Percentiles rank a stretch among this genome's conserved stretches.
These are phyloP conservation scores for Agrochola macilenta DNA, from an alignment of 2,888 invertebrate genomes.

Conservation along the genomic window DNA sequence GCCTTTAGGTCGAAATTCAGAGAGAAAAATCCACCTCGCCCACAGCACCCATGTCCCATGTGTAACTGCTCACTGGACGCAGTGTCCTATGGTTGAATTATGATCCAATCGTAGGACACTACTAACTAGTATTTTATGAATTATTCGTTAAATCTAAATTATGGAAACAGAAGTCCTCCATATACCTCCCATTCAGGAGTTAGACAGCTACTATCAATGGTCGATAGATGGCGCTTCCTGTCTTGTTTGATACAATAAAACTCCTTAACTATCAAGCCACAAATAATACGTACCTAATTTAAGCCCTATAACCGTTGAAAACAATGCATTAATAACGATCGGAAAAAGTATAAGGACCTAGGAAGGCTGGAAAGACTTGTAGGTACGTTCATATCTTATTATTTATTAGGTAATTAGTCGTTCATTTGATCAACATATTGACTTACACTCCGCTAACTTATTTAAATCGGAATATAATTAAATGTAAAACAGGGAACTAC, in stretches of 20 bases:
- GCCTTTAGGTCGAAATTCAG: too few species aligned
- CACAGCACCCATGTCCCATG: too few species aligned
- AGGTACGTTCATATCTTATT: background rate
- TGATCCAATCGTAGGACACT: too few species aligned
- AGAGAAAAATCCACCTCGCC: too few species aligned
- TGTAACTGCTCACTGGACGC: too few species aligned
- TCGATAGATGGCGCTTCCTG: slow-evolving; percentile 37
- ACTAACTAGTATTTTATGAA: too few species aligned
- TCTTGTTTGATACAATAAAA: background rate
- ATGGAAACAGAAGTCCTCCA: background rate
- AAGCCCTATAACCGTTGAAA: background rate
- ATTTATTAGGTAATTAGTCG: background rate
- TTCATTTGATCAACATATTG: slow-evolving; percentile 29
- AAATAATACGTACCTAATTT: background rate
- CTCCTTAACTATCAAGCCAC: background rate
- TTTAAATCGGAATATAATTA: slow-evolving; percentile 58
- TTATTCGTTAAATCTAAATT: background rate
- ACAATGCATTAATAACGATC: background rate
- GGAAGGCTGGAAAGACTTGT: background rate
- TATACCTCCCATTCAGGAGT: background rate
- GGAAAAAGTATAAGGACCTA: background rate
- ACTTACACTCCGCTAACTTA: slow-evolving; percentile 32
- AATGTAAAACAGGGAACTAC: slow-evolving; percentile 61
- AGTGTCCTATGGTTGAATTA: too few species aligned
- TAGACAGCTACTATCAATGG: background rate